These are phyloP conservation scores for Saguinus oedipus DNA, from an alignment of 2,797 vertebrate species.

Conservation along the genomic window DNA sequence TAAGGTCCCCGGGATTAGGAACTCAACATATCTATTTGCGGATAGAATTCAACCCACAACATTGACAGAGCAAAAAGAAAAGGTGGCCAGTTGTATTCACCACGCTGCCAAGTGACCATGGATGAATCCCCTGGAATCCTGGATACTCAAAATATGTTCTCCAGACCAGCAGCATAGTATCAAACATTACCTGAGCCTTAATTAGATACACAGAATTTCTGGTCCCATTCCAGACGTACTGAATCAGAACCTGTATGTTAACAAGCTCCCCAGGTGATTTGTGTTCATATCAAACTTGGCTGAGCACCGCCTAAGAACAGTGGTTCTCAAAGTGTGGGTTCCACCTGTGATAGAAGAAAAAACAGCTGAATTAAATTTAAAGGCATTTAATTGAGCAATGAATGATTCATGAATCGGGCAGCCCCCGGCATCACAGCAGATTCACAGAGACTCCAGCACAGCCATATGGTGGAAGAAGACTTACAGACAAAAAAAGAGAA, in stretches of 20 bases:
- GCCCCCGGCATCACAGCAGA: not conserved
- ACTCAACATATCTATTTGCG: not conserved
- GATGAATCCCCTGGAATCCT: too few relatives aligned
- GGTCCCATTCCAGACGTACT: not conserved
- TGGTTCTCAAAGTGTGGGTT: not conserved
- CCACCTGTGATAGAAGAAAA: not conserved
- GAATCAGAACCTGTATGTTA: not conserved
- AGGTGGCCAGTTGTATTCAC: not conserved
- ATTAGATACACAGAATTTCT: not conserved
- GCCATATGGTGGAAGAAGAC: not conserved
- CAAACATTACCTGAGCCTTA: not conserved
- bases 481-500: not conserved
- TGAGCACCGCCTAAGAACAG: not conserved
- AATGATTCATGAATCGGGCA: not conserved
- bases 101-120: not conserved
- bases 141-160: not conserved
- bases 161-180: not conserved
- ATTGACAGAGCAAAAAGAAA: not conserved
- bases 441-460: not conserved
- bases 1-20: not conserved
- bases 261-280: not conserved
- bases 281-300: not conserved
- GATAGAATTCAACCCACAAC: not conserved
- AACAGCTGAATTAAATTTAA: not conserved
- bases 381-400: not conserved